Evolutionary conservation across 1,140 invertebrate genomes (phyloP), one percentile per base, ranked within the genome.

Genomic region (Bombus breviceps): DNA sequence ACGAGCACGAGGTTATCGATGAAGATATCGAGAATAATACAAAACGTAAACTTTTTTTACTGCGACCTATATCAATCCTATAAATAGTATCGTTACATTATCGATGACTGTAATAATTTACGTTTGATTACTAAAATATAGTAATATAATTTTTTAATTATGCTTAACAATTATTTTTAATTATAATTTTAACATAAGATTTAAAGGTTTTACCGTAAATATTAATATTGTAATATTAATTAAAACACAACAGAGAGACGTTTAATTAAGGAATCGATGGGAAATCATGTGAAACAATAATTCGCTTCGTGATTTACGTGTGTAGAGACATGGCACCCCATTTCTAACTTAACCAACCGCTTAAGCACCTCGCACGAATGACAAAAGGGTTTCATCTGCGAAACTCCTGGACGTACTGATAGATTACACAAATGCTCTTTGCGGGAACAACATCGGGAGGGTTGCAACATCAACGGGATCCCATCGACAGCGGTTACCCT

Each of bases 391-490:
- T 94, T 93, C 92, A 92, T 92, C 91, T 92, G 92, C 81, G 86
- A 90, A 89, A 93, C 89, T 90, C 81, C 86, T 89, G 88, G 80
- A 88, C 87, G 90, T 79, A 90, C 92, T 93, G 93, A 93, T 94
- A 93, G 93, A 93, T 93, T 93, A 94, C 87, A 92, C 88, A 94
- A 94, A 94, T 94, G 93, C 93, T 93, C 93, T 93, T 94, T 94
- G 93, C 90, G 91, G 92, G 86, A 91, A 90, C 81, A 86, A 87
- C 86, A 89, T 76, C 39, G 77, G 88, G 62, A 75, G 82, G 81
- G 73, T 75, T 62, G 66, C 62, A 64, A 43, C 68, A 74, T 66
- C 83, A 73, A 85, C 53, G 87, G 85, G 39, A 86, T 64, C 83
- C 83, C 83, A 85, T 81, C 25, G 69, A n/a, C 37, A 69, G 37